A percentile compares a stretch with the other conserved stretches of the same genome.
phyloP scores from a whole-genome alignment of 2,113 vertebrate genomes.

The Ctenodactylus gundi region DNA sequence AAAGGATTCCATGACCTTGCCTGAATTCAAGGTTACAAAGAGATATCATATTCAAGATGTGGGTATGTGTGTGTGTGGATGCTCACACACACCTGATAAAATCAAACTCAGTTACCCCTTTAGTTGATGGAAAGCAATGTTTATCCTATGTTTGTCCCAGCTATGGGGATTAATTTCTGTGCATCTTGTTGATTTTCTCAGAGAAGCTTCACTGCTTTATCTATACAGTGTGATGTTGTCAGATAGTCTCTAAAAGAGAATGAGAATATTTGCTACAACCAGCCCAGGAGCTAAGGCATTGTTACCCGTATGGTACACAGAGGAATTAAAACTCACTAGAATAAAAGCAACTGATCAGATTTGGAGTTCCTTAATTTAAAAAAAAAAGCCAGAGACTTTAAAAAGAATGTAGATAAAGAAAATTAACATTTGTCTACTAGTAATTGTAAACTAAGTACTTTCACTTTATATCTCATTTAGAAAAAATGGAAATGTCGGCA shows the following conservation, averaged over 20 bases:
- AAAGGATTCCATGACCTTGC: neutral
- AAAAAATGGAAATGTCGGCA: neutral
- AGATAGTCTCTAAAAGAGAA: neutral
- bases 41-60: neutral
- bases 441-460: neutral
- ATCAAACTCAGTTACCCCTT: neutral
- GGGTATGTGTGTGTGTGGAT: neutral
- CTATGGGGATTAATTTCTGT: neutral
- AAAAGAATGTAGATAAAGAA: neutral
- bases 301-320: neutral
- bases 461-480: neutral
- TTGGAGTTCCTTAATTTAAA: slow-evolving; percentile 28
- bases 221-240: rapidly evolving
- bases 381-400: neutral
- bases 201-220: neutral
- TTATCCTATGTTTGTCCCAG: neutral
- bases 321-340: neutral
- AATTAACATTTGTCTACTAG: neutral
- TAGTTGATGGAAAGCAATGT: neutral
- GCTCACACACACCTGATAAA: neutral
- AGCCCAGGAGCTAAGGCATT: neutral
- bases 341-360: slow-evolving; percentile 26
- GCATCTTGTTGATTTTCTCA: neutral
- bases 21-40: slow-evolving; percentile 12
- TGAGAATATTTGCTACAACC: neutral